Evolutionary conservation across 2,888 invertebrate species (phyloP).

Genomic region (Megastigmus dorsalis): DNA sequence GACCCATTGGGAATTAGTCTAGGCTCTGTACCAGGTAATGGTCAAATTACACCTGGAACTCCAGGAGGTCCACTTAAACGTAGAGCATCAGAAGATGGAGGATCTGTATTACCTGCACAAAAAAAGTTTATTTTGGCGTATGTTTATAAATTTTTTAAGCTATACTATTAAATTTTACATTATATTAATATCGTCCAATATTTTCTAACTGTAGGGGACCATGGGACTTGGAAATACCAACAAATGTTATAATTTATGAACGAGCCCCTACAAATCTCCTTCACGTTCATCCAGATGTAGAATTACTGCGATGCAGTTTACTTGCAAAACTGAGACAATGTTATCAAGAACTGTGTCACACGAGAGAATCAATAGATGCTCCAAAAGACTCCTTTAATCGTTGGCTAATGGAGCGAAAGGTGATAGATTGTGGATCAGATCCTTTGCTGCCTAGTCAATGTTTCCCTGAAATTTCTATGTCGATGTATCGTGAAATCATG

Average conservation of each 20-base stretch:
- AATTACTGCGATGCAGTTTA: constrained; percentile 88
- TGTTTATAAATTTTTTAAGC: constrained; percentile 58
- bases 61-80: constrained; percentile 80
- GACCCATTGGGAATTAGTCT: constrained; percentile 89
- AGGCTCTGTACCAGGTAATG: constrained; percentile 71
- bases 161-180: constrained; percentile 8
- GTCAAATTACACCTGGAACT: constrained; percentile 71
- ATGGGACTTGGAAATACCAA: constrained; percentile 95
- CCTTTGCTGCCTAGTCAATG: constrained; percentile 94
- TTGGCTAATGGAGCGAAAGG: constrained; percentile 97
- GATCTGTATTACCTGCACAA: constrained; percentile 82
- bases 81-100: constrained; percentile 85
- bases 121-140: constrained; percentile 90
- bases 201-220: constrained; percentile 79
- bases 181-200: no score
- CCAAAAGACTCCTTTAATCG: constrained; percentile 97
- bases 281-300: constrained; percentile 96
- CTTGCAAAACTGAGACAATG: constrained; percentile 90
- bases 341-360: constrained; percentile 95
- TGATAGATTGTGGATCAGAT: constrained; percentile 87
- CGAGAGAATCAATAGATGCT: constrained; percentile 94
- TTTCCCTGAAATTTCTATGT: constrained; percentile 92
- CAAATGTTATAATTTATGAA: constrained; percentile 93
- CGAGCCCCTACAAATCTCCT: constrained; percentile 88
- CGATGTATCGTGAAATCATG: constrained; percentile 98